Percentiles rank a stretch among this genome's conserved stretches.
These are phyloP conservation scores for Miichthys miiuy DNA, from an alignment of 2,797 vertebrate genomes.

Conservation along the genomic window DNA sequence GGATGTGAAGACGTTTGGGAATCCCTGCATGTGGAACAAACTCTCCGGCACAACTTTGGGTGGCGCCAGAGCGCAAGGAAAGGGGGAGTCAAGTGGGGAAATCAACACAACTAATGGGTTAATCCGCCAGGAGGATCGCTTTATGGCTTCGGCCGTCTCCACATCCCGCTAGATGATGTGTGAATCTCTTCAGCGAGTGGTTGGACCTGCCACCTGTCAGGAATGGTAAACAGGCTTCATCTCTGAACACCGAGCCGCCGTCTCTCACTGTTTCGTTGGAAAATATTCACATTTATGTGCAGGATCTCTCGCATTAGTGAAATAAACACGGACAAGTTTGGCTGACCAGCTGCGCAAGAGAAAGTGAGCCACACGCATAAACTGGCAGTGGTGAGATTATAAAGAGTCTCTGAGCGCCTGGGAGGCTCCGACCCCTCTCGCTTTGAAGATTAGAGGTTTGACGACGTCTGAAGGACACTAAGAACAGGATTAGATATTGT, in stretches of 20 bases:
- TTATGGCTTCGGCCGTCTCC: slow-evolving; percentile 53
- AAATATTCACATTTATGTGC: slow-evolving; percentile 3
- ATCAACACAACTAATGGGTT: slow-evolving; percentile 44
- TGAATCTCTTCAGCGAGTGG: slow-evolving; percentile 52
- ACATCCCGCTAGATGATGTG: slow-evolving; percentile 62
- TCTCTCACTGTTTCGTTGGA: slow-evolving; percentile 12
- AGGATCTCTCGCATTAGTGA: slow-evolving; percentile 22
- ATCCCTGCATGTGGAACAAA: slow-evolving; percentile 33
- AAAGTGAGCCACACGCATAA: slow-evolving; percentile 64
- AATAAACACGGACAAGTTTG: slow-evolving; percentile 67
- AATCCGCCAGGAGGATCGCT: slow-evolving; percentile 62
- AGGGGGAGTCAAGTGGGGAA: neutral
- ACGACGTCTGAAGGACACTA: slow-evolving; percentile 78
- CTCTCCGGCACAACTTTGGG: slow-evolving; percentile 66
- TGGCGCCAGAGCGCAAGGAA: slow-evolving; percentile 81
- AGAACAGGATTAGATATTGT: slow-evolving; percentile 77
- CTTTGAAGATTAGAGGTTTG: slow-evolving; percentile 76
- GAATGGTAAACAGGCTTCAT: slow-evolving; percentile 29
- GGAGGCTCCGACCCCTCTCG: slow-evolving; percentile 60
- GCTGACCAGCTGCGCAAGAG: slow-evolving; percentile 37
- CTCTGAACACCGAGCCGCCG: slow-evolving; percentile 20
- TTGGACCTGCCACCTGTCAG: slow-evolving; percentile 68
- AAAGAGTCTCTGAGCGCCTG: slow-evolving; percentile 40
- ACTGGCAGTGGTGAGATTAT: slow-evolving; percentile 57
- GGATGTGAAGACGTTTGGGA: slow-evolving; percentile 12